Base-by-base conservation (phyloP, 1,140 invertebrate genomes). In the Drosophila burlai region DNA sequence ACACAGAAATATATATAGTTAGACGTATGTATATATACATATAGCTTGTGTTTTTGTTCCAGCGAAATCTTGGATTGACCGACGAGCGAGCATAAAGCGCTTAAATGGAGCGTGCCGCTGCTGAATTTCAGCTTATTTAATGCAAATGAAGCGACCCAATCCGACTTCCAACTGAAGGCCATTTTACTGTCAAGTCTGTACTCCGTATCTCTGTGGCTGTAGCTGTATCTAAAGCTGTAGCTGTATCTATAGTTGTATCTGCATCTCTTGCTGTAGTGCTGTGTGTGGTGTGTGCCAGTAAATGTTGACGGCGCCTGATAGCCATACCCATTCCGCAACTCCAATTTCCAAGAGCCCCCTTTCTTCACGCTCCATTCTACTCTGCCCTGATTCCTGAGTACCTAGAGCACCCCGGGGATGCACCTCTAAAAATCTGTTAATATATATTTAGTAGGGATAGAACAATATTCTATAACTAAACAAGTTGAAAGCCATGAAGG, bases 91-190 rank as follows among this genome's bases (percentile, higher is more conserved):
- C 83, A 87, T 87, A 87, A 83, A 87, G 84, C 77, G 68, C 60
- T 89, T 89, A 84, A 87, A 87, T 89, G 84, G 75, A 81, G 77
- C 84, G 57, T 89, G 69, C 64, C 69, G 81, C 84, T 87, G 84
- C 86, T 92, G 91, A 89, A 92, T 92, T 92, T 92, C 83, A 92
- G 91, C 91, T 92, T 91, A 92, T 92, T 92, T 92, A 92, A 92
- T 92, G 91, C 86, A 91, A 92, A 92, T 92, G 91, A 92, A 85
- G 82, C 90, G 79, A 78, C 76, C 83, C 81, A 75, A 58, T 58
- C 66, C 43, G 46, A 77, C 55, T 61, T 43, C 49, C 66, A 64
- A 47, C 59, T 40, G 77, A 71, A 63, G 76, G 73, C 67, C 83
- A 87, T 80, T 87, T 86, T 80, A 73, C 76, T 80, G 83, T 87